Percentiles rank a stretch among this genome's conserved stretches.
Evolutionary conservation across 2,888 invertebrate genomes (phyloP).

Genomic region (Andrena flavipes): DNA sequence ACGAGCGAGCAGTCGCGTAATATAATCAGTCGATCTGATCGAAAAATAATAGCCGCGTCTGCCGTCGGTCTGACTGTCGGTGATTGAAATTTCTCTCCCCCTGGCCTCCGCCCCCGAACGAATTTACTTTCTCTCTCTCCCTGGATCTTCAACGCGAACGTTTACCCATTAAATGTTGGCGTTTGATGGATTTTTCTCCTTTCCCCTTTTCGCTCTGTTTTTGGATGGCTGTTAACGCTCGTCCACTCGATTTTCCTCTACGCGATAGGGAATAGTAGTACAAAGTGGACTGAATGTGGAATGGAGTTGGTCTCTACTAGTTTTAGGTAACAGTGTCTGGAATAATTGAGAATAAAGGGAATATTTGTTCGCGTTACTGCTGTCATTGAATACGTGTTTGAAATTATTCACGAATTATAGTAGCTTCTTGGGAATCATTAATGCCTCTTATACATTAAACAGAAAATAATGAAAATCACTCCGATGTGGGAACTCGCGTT

Average conservation of each 20-base stretch:
- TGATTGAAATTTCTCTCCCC: slow-evolving; percentile 78
- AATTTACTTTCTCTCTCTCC: slow-evolving; percentile 67
- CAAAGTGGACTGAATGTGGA: no score
- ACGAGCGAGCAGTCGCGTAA: slow-evolving; percentile 76
- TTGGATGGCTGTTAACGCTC: neutral
- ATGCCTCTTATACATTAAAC: no score
- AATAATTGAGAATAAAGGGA: no score
- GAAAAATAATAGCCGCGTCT: slow-evolving; percentile 83
- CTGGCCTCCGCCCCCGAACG: slow-evolving; percentile 55
- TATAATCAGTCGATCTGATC: slow-evolving; percentile 84
- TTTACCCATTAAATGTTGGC: slow-evolving; percentile 59
- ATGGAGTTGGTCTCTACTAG: neutral
- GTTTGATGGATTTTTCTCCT: slow-evolving; percentile 18
- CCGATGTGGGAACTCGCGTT: no score
- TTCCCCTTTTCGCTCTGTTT: neutral
- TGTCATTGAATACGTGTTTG: no score
- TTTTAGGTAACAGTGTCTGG: neutral
- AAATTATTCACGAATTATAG: no score
- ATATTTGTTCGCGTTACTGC: no score
- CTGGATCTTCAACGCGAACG: slow-evolving; percentile 59
- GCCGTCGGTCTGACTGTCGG: slow-evolving; percentile 70
- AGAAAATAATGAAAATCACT: no score
- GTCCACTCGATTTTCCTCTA: slow-evolving; percentile 1
- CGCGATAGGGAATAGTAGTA: no score
- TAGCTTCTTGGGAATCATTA: no score